Evolutionary conservation across 2,888 invertebrate genomes (phyloP).

Genomic region (Eumacrocentrus americanus): DNA sequence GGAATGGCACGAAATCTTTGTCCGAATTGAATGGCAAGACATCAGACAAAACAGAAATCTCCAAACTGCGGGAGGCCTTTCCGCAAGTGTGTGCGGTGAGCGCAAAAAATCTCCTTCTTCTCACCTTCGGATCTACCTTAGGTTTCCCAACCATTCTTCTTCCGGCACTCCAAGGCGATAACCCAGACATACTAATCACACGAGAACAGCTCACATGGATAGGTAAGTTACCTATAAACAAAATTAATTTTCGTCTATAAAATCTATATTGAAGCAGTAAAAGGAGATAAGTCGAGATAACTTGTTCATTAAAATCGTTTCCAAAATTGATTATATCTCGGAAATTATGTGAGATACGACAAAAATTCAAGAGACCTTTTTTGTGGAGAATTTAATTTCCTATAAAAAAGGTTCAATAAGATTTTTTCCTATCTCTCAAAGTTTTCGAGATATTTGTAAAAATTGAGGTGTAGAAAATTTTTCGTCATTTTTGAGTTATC

Average conservation of each 20-base stretch:
- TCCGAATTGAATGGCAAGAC: slow-evolving; percentile 40
- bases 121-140: slow-evolving; percentile 80
- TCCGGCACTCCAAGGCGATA: slow-evolving; percentile 68
- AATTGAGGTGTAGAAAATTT: slow-evolving; percentile 6
- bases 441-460: slow-evolving; percentile 7
- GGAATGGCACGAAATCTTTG: slow-evolving; percentile 32
- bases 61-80: slow-evolving; percentile 62
- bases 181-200: slow-evolving; percentile 53
- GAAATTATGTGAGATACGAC: no score
- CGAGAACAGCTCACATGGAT: slow-evolving; percentile 57
- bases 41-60: slow-evolving; percentile 37
- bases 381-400: no score
- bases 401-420: no score
- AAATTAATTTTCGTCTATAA: neutral
- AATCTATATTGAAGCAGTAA: neutral
- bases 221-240: slow-evolving; percentile 42
- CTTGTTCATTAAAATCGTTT: no score
- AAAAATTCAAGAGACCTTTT: no score
- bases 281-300: no score
- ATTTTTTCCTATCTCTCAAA: no score
- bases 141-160: slow-evolving; percentile 84
- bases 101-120: slow-evolving; percentile 78
- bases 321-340: no score
- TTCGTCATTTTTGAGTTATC: no score
- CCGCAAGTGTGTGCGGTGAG: slow-evolving; percentile 81